Base-by-base conservation (phyloP, 2,113 vertebrate genomes). In the Leptobrachium leishanense region DNA sequence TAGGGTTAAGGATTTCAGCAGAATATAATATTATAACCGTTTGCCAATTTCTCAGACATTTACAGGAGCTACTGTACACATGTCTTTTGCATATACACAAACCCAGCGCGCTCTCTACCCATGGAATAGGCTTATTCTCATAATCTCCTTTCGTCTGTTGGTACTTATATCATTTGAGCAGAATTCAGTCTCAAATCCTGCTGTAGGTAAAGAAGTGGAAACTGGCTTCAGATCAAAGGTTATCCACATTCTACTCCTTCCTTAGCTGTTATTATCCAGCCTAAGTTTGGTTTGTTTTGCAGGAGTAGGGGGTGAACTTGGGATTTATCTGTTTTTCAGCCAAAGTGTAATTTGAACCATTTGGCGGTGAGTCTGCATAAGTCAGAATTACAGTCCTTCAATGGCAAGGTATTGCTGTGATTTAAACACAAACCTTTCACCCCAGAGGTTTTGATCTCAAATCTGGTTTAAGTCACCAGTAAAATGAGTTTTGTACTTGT, bases 161-260 rank as follows among this genome's bases (percentile, higher is more conserved):
- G 11, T 68, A 20, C 82, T 84, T 74, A 82, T 64, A 64, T 5
- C 84, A 84, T 86, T 84, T 84, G 82, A 42, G 82, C 76, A 84
- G 13, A 85, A 85, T 87, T 79, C 85, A 85, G 87, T 79, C 83
- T 86, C 86, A 88, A 87, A 84, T 84, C 87, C 83, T 88, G 62
- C 62, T 64, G 72, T 85, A 90, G 87, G 90, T 90, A 89, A 86
- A 88, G 87, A 85, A 88, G 74, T 82, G 89, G 85, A 88, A 91
- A 87, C 89, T 91, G 90, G 89, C 88, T 77, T 68, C 83, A 88
- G 89, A 92, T 92, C 89, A 93, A 92, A 90, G 85, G 88, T 90
- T 85, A 86, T 54, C 62, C 84, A 88, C 82, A 85, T 90, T 90
- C 85, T 82, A 83, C 79, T 89, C 75, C 84, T 91, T 87, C 85